Evolutionary conservation across 2,888 invertebrate species (phyloP), one percentile per base, ranked within the genome.

Genomic region (Osedax frankpressi): DNA sequence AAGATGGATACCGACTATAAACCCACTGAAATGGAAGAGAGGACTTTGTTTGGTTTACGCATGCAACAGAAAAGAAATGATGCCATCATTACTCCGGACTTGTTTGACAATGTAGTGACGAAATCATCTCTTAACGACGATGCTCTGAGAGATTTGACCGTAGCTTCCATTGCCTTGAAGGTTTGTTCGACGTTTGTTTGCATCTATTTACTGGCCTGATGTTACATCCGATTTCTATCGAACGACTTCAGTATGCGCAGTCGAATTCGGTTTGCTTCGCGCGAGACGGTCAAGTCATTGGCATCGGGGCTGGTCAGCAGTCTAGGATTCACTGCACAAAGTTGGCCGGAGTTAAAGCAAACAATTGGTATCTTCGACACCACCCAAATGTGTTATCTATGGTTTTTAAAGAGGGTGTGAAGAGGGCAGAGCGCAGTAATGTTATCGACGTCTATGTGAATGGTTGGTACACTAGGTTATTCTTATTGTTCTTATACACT

Each of bases 231-330:
- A n/a, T n/a, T n/a, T n/a, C n/a, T n/a, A n/a, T n/a, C n/a, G n/a
- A n/a, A n/a, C n/a, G n/a, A 44, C 87, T 97, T 26, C 98, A 98
- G 83, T 98, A 94, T 82, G 95, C 97, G 0, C 97, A 98, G 85
- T 96, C 96, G 80, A 98, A 98, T 85, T 96, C 95, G 0, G 97
- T 98, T 0, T 97, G 96, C 83, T 97, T 91, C 81, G 95, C 96
- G 0, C 90, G 90, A 79, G 91, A 94, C 84, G 94, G 94, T 2
- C 87, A 88, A 81, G 90, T 93, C 19, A 89, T 96, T 80, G 97
- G 97, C 25, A 95, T 95, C 80, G 97, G 97, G 29, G 97, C 97
- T n/a, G 97, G 97, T 0, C 97, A 98, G 82, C 97, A 98, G 85
- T 95, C 94, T 0, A 89, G 97, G 77, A 96, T 98, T 81, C 97